phyloP scores from a whole-genome alignment of 2,888 invertebrate species.

The Drosophila melanosoma region DNA sequence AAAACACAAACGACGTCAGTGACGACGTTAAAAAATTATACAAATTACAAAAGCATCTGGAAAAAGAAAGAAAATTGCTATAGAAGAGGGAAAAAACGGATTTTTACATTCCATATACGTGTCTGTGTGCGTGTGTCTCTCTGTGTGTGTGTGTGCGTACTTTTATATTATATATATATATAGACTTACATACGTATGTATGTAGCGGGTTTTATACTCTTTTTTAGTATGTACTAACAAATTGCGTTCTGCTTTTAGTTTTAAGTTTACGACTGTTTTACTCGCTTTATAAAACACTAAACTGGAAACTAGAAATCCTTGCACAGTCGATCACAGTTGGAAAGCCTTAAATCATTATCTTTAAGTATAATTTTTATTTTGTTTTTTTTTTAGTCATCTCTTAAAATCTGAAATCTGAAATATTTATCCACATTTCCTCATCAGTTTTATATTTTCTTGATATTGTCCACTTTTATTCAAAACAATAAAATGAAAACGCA shows the following conservation, averaged over 20 bases:
- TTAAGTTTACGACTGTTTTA: not conserved
- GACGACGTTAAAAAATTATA: conserved; percentile 78
- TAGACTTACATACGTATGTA: conserved; percentile 24
- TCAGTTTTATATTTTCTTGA: not conserved
- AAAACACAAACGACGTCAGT: conserved; percentile 30
- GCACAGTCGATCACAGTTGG: not conserved
- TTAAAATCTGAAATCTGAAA: not conserved
- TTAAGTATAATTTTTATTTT: not conserved
- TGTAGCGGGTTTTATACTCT: conserved; percentile 21
- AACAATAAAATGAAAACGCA: not conserved
- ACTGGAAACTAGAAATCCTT: not conserved
- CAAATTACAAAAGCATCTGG: conserved; percentile 74
- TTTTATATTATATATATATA: conserved; percentile 25
- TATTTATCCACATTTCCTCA: not conserved
- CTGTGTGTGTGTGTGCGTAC: conserved; percentile 23
- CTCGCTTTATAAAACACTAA: not conserved
- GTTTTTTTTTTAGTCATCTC: not conserved
- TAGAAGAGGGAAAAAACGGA: conserved; percentile 64
- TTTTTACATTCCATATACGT: conserved; percentile 47
- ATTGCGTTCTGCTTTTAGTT: conserved; percentile 9
- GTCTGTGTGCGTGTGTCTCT: conserved; percentile 5
- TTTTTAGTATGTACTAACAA: conserved; percentile 16
- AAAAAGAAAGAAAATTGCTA: conserved; percentile 65
- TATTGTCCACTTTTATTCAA: not conserved
- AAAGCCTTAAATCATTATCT: not conserved